Percentiles rank a stretch among this genome's conserved stretches.
These are phyloP conservation scores for Himalopsyche anomala DNA, from an alignment of 2,888 invertebrate species.

Conservation along the genomic window DNA sequence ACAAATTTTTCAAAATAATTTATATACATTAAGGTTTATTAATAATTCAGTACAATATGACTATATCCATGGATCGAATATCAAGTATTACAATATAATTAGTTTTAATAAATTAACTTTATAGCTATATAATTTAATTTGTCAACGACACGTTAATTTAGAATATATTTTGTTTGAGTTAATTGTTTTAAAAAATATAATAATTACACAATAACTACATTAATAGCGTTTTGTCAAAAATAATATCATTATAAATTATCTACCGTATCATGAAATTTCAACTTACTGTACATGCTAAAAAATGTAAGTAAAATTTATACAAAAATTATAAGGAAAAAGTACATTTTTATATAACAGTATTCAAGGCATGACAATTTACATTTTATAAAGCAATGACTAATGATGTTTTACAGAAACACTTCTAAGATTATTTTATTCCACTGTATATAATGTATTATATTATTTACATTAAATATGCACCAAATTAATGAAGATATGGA, in stretches of 20 bases:
- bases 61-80: conserved; percentile 29
- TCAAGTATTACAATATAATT: neutral
- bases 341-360: neutral
- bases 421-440: too few species aligned
- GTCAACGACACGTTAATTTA: conserved; percentile 52
- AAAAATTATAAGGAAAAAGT: neutral
- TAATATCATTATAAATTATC: neutral
- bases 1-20: neutral
- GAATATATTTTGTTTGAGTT: conserved; percentile 50
- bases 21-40: neutral
- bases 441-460: too few species aligned
- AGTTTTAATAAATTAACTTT: neutral
- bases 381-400: conserved; percentile 24
- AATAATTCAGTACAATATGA: conserved; percentile 22
- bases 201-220: neutral
- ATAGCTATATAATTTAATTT: conserved; percentile 9
- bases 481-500: too few species aligned
- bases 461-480: too few species aligned
- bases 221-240: neutral
- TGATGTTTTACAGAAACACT: neutral
- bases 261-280: neutral
- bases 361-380: neutral
- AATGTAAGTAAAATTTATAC: neutral
- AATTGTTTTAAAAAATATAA: conserved; percentile 22
- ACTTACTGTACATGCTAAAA: neutral